phyloP scores from a whole-genome alignment of 2,797 vertebrate genomes.

The Coranthus polyacanthus region DNA sequence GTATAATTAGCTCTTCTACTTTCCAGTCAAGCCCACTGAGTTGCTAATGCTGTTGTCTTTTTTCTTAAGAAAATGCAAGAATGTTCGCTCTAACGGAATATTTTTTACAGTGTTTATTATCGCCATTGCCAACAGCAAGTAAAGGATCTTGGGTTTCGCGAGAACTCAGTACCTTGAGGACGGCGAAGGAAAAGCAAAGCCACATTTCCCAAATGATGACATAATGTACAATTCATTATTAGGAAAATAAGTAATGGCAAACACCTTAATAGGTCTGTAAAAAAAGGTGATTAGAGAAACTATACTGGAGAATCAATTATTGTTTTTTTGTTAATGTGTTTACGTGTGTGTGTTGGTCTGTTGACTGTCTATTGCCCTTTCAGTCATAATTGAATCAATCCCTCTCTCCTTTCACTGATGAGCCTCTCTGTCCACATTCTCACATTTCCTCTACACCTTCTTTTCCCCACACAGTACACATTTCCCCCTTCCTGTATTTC shows the following conservation, averaged over 20 bases:
- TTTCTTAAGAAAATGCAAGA: no score
- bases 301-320: slow-evolving; percentile 7
- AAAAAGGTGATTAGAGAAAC: background rate
- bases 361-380: slow-evolving; percentile 9
- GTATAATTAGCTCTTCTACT: no score
- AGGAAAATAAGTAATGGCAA: background rate
- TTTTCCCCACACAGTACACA: background rate
- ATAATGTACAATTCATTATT: background rate
- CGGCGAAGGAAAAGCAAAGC: no score
- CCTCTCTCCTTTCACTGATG: slow-evolving; percentile 17
- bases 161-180: no score
- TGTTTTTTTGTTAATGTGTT: background rate
- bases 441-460: slow-evolving; percentile 18
- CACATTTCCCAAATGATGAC: no score
- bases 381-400: slow-evolving; percentile 29
- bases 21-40: no score
- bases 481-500: slow-evolving; percentile 29
- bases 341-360: slow-evolving; percentile 9
- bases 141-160: no score
- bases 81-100: no score
- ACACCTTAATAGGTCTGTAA: background rate
- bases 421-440: slow-evolving; percentile 10
- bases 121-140: no score
- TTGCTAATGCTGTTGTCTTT: no score
- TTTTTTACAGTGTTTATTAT: no score